Evolutionary conservation across 1,140 invertebrate genomes (phyloP).

Genomic region (Psix sp.): DNA sequence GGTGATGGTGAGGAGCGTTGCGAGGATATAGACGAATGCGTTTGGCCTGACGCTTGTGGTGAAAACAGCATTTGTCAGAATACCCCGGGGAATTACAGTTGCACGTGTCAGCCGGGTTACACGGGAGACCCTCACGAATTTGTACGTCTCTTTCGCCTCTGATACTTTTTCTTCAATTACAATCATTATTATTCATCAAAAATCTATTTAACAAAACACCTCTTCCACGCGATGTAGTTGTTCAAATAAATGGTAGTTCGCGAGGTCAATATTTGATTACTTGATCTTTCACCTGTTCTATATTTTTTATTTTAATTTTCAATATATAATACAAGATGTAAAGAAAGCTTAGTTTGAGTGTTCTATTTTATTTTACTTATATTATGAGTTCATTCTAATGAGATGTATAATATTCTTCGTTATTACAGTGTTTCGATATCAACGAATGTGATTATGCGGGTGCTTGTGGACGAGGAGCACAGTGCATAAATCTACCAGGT

Average conservation of each 20-base stretch:
- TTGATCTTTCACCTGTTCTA: no score
- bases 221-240: no score
- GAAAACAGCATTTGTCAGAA: slow-evolving; percentile 89
- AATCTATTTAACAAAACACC: no score
- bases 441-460: slow-evolving; percentile 86
- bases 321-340: no score
- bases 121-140: slow-evolving; percentile 91
- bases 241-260: no score
- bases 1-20: slow-evolving; percentile 92
- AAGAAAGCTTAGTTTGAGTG: no score
- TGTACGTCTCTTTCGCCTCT: slow-evolving; percentile 73
- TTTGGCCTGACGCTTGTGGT: slow-evolving; percentile 86
- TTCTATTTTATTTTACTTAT: no score
- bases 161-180: background rate
- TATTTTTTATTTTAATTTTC: no score
- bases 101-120: slow-evolving; percentile 88
- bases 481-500: slow-evolving; percentile 88
- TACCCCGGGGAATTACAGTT: slow-evolving; percentile 91
- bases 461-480: slow-evolving; percentile 87
- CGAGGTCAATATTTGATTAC: no score
- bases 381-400: no score
- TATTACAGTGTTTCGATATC: slow-evolving; percentile 86
- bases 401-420: background rate
- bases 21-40: slow-evolving; percentile 92
- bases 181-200: background rate